Conservation (phyloP, 2,113 vertebrate species). For the Hemibates koningsi region DNA sequence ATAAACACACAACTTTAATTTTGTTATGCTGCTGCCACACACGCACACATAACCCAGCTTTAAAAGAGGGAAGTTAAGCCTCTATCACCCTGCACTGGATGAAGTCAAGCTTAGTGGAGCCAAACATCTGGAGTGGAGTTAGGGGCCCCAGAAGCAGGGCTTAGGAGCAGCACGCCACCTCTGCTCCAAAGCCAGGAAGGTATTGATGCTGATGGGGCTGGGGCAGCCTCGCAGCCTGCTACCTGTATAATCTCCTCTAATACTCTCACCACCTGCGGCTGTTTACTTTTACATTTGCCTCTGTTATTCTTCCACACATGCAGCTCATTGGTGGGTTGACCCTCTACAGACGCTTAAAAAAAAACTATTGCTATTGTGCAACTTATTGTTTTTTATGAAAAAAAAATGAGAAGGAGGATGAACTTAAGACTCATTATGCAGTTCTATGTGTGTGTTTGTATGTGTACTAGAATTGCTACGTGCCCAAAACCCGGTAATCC, state of each 20-base stretch:
- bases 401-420: not conserved
- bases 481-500: not conserved
- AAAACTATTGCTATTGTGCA: not conserved
- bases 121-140: constrained; percentile 23
- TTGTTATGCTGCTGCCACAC: not conserved
- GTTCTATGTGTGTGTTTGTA: not conserved
- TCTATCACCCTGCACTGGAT: not conserved
- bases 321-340: not conserved
- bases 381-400: not conserved
- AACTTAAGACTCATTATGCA: not conserved
- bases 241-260: constrained; percentile 64
- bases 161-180: constrained; percentile 20
- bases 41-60: not conserved
- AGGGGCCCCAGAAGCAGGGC: constrained; percentile 14
- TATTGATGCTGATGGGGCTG: constrained; percentile 36
- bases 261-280: constrained; percentile 34
- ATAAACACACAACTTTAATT: not conserved
- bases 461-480: not conserved
- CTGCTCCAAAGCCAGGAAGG: constrained; percentile 11
- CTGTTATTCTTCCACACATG: constrained; percentile 35
- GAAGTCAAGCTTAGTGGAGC: not conserved
- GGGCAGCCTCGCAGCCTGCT: constrained; percentile 13
- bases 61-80: not conserved
- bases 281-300: constrained; percentile 53
- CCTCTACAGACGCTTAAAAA: not conserved